Base-by-base conservation (phyloP, 2,113 vertebrate genomes). In the Apus apus region DNA sequence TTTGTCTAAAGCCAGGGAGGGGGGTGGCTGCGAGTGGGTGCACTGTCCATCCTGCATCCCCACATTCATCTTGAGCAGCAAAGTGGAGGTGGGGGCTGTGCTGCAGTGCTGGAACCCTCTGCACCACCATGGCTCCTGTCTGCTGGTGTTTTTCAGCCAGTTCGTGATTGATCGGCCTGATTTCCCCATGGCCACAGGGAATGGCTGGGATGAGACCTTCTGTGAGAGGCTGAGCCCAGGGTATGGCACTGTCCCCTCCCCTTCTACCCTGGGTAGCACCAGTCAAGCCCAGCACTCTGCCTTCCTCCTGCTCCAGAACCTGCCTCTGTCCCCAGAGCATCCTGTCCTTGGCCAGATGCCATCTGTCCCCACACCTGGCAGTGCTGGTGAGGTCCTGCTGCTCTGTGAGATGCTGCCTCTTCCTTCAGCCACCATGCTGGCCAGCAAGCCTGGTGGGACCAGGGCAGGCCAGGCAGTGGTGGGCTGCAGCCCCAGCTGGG, bases 371-470 rank as follows among this genome's bases (percentile, higher is more conserved):
- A 2, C 32, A 4, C 17, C 3, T 1, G 1, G 10, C 43, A n/a
- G 40, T n/a, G 40, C 64, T 65, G 51, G 15, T 11, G 34, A 25
- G 29, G 29, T 74, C 29, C 48, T 56, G 16, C 38, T 21, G 8
- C 79, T 77, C 23, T 43, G 29, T 7, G 50, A 50, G 72, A 58
- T 76, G 65, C 26, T 66, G 6, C 61, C 27, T 58, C 18, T 86
- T 81, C 25, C 62, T 85, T 45, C 2, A 0, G 85, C 95, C 93
- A 60, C 95, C 9, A 81, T 98, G 97, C 97, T 98, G 97, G 94
- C 96, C 93, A 97, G 96, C 94, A 89, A 98, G 96, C 93, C 97
- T 50, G 60, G 95, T 93, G 97, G 30, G 27, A 61, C 96, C 32
- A 87, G 95, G 92, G 71, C 96, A 94, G 96, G 94, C 92, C 97